Percentiles rank a stretch among this genome's conserved stretches.
These are phyloP conservation scores for Lasius fuliginosus DNA, from an alignment of 2,888 invertebrate species.

Conservation along the genomic window DNA sequence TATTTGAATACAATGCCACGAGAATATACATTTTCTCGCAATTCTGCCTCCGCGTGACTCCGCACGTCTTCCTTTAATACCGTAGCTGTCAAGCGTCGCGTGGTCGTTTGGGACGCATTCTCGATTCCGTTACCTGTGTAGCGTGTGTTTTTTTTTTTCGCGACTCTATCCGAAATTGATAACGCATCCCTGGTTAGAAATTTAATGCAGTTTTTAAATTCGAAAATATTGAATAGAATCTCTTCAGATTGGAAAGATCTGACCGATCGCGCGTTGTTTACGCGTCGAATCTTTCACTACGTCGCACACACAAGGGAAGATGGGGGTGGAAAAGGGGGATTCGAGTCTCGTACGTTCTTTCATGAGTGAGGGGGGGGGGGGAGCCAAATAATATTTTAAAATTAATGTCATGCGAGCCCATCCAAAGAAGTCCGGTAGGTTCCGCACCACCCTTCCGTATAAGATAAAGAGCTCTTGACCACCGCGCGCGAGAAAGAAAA, in stretches of 20 bases:
- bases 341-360: constrained; percentile 36
- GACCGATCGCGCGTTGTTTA: neutral
- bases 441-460: constrained; percentile 76
- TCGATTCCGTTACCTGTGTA: neutral
- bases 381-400: constrained; percentile 84
- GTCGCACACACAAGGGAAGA: neutral
- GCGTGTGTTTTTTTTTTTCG: neutral
- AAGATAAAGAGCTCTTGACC: constrained; percentile 77
- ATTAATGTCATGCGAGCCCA: constrained; percentile 83
- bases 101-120: neutral
- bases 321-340: neutral
- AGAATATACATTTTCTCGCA: constrained; percentile 73
- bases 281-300: constrained; percentile 18
- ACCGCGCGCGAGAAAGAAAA: constrained; percentile 61
- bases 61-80: constrained; percentile 34
- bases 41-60: constrained; percentile 60
- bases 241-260: neutral
- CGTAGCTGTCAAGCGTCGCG: neutral
- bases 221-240: neutral
- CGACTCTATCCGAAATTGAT: neutral
- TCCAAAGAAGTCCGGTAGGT: constrained; percentile 77
- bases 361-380: constrained; percentile 60
- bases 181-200: neutral
- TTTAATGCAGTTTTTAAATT: no score
- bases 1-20: constrained; percentile 73